Base-by-base conservation (phyloP, 2,113 vertebrate genomes). In the Apodemus speciosus region DNA sequence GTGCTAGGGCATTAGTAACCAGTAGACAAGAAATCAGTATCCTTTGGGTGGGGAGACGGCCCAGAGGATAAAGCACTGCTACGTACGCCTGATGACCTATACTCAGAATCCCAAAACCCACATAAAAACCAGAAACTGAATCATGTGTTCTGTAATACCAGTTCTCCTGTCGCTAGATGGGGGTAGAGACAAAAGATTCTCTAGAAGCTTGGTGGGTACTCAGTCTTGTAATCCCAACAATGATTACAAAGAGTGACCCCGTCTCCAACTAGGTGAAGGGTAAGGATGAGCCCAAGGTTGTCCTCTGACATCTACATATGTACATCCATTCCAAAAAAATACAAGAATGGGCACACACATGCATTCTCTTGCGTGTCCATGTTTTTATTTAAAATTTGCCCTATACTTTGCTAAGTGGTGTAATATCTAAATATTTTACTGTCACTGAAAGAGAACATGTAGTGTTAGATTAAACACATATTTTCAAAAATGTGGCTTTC, bases 351-450 rank as follows among this genome's bases (percentile, higher is more conserved):
- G 53, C 23, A 83, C 3, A 62, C 38, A 83, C 38, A 30, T 10
- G 40, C 8, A 43, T 60, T 58, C n/a, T 16, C 80, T 64, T 46
- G 11, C 9, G 1, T 9, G 3, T 20, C 7, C 6, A 58, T n/a
- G 40, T 92, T 97, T 89, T 84, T 51, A 76, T 68, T 58, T 88
- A 89, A 75, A 90, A 91, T 40, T 60, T 83, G 9, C 87, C 95
- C 58, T 90, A 69, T 62, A 72, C 97, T 97, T 97, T 96, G 94
- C 89, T 91, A 85, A 86, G 23, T 83, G 85, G 85, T 62, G 30
- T 43, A 76, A 72, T 56, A 96, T 94, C 85, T 92, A 91, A 92
- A 94, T 84, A 58, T 84, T 69, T 75, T 94, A n/a, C 66, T 71
- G 4, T 71, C 76, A 64, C 25, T 88, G 25, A 86, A 79, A 93